phyloP scores from a whole-genome alignment of 2,888 invertebrate species.

The Drosophila histrio region DNA sequence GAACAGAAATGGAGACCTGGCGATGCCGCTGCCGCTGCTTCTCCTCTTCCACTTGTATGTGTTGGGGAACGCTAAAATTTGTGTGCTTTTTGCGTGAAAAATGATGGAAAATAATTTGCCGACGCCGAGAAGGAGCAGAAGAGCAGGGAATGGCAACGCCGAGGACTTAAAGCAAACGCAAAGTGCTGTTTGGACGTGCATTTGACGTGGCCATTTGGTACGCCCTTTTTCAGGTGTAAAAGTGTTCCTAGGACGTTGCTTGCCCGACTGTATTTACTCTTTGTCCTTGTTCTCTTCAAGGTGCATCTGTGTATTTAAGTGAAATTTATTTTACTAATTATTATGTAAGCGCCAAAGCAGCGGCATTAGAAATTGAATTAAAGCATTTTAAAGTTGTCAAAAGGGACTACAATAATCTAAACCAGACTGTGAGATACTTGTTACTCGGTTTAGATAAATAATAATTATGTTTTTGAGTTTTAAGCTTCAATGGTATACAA shows the following conservation, averaged over 20 bases:
- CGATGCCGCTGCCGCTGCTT: not conserved
- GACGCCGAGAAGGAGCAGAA: constrained; percentile 15
- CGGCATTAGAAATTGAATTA: constrained; percentile 66
- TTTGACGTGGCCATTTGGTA: constrained; percentile 70
- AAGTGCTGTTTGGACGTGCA: constrained; percentile 69
- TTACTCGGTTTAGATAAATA: too few relatives aligned
- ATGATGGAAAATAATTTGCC: constrained; percentile 77
- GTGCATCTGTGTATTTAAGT: constrained; percentile 65
- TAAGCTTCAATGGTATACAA: too few relatives aligned
- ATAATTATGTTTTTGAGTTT: too few relatives aligned
- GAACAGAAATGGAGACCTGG: not conserved
- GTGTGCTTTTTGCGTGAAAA: constrained; percentile 73
- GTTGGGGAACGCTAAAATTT: constrained; percentile 47
- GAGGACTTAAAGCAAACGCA: constrained; percentile 52
- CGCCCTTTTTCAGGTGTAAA: constrained; percentile 44
- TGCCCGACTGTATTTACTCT: constrained; percentile 45
- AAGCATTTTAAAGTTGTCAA: constrained; percentile 42
- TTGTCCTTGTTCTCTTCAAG: constrained; percentile 19
- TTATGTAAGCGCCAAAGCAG: constrained; percentile 67
- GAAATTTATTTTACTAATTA: constrained; percentile 78
- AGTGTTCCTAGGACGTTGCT: constrained; percentile 3
- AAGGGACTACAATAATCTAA: not conserved
- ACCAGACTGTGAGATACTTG: too few relatives aligned
- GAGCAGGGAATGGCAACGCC: not conserved
- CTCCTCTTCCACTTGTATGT: not conserved